Conservation (phyloP, 2,797 vertebrate genomes). For the Pogoniulus pusillus region DNA sequence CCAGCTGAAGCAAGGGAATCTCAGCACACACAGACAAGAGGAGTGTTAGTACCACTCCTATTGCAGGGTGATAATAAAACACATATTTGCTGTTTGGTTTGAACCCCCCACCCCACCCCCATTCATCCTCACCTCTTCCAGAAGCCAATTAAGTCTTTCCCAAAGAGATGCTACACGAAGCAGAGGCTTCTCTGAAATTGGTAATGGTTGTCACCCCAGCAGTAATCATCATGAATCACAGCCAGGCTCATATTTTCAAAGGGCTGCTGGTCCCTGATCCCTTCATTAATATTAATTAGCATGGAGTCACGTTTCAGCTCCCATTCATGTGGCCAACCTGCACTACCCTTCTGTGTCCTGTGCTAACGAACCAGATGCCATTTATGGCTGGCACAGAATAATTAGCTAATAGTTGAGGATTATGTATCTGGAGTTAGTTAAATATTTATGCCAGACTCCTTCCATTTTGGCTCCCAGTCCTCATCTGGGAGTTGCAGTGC, state of each 20-base stretch:
- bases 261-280: slow-evolving; percentile 11
- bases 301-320: slow-evolving; percentile 49
- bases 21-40: not conserved
- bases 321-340: slow-evolving; percentile 36
- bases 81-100: not conserved
- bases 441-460: slow-evolving; percentile 66
- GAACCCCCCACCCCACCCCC: not conserved
- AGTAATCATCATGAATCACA: slow-evolving; percentile 63
- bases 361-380: slow-evolving; percentile 52
- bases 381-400: slow-evolving; percentile 55
- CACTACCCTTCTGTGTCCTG: slow-evolving; percentile 41
- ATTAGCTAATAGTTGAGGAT: slow-evolving; percentile 68
- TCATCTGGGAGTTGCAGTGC: slow-evolving; percentile 47
- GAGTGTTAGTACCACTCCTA: not conserved
- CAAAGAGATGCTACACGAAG: slow-evolving; percentile 27
- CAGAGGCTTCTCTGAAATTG: slow-evolving; percentile 11
- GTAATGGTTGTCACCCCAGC: slow-evolving; percentile 53
- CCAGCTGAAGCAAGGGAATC: not conserved
- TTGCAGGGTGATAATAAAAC: not conserved
- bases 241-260: slow-evolving; percentile 46
- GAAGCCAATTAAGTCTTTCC: slow-evolving; percentile 57
- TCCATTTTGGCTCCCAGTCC: slow-evolving; percentile 56
- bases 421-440: slow-evolving; percentile 52
- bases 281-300: slow-evolving; percentile 68
- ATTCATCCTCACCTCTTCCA: slow-evolving; percentile 10